Base-by-base conservation (phyloP, 1,140 invertebrate species). In the Magallana angulata region DNA sequence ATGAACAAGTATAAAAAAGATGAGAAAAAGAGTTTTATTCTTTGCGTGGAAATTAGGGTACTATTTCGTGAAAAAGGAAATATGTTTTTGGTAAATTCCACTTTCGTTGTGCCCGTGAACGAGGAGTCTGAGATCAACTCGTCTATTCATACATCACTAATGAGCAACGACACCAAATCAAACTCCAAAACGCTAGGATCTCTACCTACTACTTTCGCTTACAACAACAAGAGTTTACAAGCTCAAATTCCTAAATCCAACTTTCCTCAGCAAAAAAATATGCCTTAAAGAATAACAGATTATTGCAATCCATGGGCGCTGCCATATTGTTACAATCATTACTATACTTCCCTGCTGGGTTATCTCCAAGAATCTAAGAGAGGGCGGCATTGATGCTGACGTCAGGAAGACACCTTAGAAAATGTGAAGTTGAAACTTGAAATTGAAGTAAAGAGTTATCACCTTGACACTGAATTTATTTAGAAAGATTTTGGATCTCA, bases 181-280 rank as follows among this genome's bases (percentile, higher is more conserved):
- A 56, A 16, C 18, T 14, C 14, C 9, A 82, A 82, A 12, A 8
- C 9, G 14, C 36, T 14, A 56, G 18, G 57, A 16, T 57, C 48
- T 12, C 7, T 57, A 18, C 81, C 36, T 18, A 8, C 18, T 14
- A 82, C 48, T 58, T 4, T 48, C 7, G 16, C 48, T n/a, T 56
- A 82, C 57, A 58, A 48, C 81, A 82, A 82, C 8, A 82, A 82
- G 7, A 57, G 16, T 24, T 8, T 93, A 30, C 93, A 93, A 85
- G 91, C 85, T 14, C 96, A 97, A 94, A 96, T 97, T 48, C 97
- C 97, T 95, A 97, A 97, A 36, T 3, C 36, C 36, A 36, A 36
- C 36, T 36, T 36, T 36, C 36, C 36, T 36, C 36, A 36, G 36
- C 36, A 36, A 36, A 36, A 36, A 36, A 4, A 36, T 36, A 36